Evolutionary conservation across 2,888 invertebrate genomes (phyloP).

Genomic region (Leucania comma): DNA sequence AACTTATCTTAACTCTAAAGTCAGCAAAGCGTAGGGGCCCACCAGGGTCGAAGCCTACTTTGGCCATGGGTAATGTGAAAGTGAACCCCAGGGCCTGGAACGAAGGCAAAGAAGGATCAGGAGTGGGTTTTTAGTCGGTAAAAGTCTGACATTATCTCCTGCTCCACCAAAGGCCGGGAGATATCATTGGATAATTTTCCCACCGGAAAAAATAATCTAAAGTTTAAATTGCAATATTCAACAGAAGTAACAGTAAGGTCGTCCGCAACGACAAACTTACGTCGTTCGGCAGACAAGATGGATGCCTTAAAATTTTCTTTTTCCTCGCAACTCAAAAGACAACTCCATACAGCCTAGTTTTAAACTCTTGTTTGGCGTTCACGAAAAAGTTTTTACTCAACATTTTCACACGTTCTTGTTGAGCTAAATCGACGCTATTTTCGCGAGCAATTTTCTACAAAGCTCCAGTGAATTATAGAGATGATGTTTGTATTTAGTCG

Average conservation of each 20-base stretch:
- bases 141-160: too few relatives aligned
- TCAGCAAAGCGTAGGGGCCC: too few relatives aligned
- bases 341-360: slow-evolving; percentile 48
- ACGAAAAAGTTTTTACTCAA: slow-evolving; percentile 43
- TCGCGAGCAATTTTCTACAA: slow-evolving; percentile 29
- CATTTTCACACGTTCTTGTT: slow-evolving; percentile 45
- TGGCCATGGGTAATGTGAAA: too few relatives aligned
- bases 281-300: slow-evolving; percentile 28
- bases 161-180: too few relatives aligned
- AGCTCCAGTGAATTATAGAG: slow-evolving; percentile 12
- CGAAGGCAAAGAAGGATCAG: too few relatives aligned
- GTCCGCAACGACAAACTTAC: slow-evolving; percentile 1
- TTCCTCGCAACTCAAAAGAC: slow-evolving; percentile 18
- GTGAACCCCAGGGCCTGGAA: too few relatives aligned
- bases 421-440: slow-evolving; percentile 39
- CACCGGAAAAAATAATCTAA: too few relatives aligned
- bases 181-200: too few relatives aligned
- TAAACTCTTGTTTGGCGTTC: slow-evolving; percentile 23
- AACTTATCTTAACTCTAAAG: too few relatives aligned
- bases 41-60: too few relatives aligned
- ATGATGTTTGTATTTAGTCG: slow-evolving; percentile 5
- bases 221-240: slow-evolving; percentile 14
- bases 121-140: too few relatives aligned
- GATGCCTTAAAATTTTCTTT: slow-evolving; percentile 36
- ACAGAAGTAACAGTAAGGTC: background rate